These are phyloP conservation scores for Priocnemis perturbator DNA, from an alignment of 2,888 invertebrate genomes.

Conservation along the genomic window DNA sequence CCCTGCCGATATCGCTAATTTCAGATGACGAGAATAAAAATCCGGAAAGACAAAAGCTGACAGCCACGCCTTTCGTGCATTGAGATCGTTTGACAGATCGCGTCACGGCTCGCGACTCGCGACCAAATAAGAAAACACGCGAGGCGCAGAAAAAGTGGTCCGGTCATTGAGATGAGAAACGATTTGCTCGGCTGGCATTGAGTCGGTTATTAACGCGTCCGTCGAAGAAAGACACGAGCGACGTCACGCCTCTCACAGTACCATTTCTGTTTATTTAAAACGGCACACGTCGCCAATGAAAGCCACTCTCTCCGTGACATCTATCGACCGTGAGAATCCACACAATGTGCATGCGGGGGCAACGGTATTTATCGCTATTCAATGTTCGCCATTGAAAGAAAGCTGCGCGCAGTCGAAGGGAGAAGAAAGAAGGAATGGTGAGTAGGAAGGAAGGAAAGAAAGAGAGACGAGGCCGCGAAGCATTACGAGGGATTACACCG, in stretches of 20 bases:
- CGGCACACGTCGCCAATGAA: constrained; percentile 2
- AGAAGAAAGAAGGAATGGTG: constrained; percentile 26
- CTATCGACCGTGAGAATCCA: constrained; percentile 10
- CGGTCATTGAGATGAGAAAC: background rate
- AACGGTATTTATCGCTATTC: constrained; percentile 27
- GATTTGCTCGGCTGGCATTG: constrained; percentile 1
- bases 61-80: too few relatives aligned
- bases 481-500: constrained; percentile 74
- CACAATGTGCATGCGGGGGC: constrained; percentile 22
- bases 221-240: too few relatives aligned
- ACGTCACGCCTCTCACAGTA: too few relatives aligned
- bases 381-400: constrained; percentile 32
- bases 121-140: constrained; percentile 2
- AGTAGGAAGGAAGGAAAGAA: background rate
- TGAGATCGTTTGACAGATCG: background rate
- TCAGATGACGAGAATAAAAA: too few relatives aligned
- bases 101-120: background rate
- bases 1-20: too few relatives aligned
- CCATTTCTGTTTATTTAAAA: background rate
- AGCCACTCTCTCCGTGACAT: constrained; percentile 9
- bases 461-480: constrained; percentile 46
- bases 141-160: background rate
- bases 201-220: too few relatives aligned
- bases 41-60: too few relatives aligned
- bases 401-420: constrained; percentile 9